phyloP scores from a whole-genome alignment of 2,888 invertebrate genomes.

The Sceliomorpha sp. region DNA sequence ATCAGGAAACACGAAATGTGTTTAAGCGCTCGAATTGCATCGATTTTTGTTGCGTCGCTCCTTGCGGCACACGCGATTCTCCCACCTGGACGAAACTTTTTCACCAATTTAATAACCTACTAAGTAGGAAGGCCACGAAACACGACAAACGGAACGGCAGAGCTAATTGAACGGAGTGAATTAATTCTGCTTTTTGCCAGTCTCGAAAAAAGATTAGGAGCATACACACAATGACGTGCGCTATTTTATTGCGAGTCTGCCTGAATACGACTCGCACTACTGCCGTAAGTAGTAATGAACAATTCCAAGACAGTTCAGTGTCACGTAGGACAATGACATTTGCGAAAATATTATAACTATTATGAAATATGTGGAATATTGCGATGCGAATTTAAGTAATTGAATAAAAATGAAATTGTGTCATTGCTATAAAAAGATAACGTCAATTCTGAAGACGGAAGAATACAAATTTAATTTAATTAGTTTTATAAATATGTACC shows the following conservation, averaged over 20 bases:
- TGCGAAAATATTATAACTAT: too few species aligned
- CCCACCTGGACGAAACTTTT: slow-evolving; percentile 14
- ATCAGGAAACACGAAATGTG: slow-evolving; percentile 2
- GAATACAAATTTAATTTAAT: too few species aligned
- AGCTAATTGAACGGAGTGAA: slow-evolving; percentile 39
- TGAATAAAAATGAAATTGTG: too few species aligned
- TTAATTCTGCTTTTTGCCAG: slow-evolving; percentile 31
- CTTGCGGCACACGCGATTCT: slow-evolving; percentile 17
- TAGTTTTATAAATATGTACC: too few species aligned
- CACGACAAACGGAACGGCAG: slow-evolving; percentile 25
- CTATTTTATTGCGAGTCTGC: slow-evolving; percentile 30
- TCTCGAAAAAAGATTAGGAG: slow-evolving; percentile 2
- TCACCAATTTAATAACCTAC: slow-evolving; percentile 34
- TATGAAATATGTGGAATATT: too few species aligned
- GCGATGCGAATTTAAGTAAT: too few species aligned
- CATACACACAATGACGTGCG: slow-evolving; percentile 8
- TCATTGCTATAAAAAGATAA: too few species aligned
- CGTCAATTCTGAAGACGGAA: too few species aligned
- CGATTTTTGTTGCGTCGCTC: not conserved
- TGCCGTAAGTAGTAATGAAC: slow-evolving; percentile 7
- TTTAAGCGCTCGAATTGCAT: not conserved
- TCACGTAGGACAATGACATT: slow-evolving; percentile 8
- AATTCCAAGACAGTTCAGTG: not conserved
- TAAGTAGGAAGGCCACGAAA: slow-evolving; percentile 40
- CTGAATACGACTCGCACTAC: slow-evolving; percentile 32